phyloP scores from a whole-genome alignment of 2,113 vertebrate species.

The Taxidea taxus region DNA sequence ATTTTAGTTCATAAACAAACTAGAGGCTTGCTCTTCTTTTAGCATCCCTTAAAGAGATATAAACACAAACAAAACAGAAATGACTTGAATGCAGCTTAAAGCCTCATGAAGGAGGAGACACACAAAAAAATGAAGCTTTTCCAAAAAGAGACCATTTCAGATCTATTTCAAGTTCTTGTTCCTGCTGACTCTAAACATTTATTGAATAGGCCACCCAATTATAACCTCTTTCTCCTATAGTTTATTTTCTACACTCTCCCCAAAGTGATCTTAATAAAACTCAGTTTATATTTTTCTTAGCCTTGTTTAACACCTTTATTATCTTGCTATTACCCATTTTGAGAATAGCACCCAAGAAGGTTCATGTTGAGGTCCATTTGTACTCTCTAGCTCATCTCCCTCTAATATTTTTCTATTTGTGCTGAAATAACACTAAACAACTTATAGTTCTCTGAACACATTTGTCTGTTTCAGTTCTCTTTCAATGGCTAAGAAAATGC shows the following conservation, averaged over 20 bases:
- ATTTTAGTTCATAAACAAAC: background rate
- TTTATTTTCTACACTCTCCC: background rate
- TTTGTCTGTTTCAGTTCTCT: background rate
- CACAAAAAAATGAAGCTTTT: background rate
- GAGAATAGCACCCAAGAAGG: background rate
- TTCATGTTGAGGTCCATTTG: background rate
- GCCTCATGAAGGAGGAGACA: background rate
- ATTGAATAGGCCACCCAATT: background rate
- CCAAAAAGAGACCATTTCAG: background rate
- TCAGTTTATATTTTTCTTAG: background rate
- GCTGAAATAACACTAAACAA: background rate
- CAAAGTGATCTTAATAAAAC: background rate
- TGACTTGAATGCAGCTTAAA: background rate
- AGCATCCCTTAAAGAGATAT: background rate
- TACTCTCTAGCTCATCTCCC: background rate
- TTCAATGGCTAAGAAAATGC: background rate
- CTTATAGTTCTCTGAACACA: background rate
- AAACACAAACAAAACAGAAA: conserved; percentile 15
- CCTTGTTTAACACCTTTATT: background rate
- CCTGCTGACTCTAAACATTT: background rate
- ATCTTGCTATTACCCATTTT: background rate
- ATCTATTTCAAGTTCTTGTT: background rate
- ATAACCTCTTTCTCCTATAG: background rate
- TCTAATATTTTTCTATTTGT: background rate
- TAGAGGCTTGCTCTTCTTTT: background rate